These are phyloP conservation scores for Parasteatoda lunata DNA, from an alignment of 2,888 invertebrate species.

Conservation along the genomic window DNA sequence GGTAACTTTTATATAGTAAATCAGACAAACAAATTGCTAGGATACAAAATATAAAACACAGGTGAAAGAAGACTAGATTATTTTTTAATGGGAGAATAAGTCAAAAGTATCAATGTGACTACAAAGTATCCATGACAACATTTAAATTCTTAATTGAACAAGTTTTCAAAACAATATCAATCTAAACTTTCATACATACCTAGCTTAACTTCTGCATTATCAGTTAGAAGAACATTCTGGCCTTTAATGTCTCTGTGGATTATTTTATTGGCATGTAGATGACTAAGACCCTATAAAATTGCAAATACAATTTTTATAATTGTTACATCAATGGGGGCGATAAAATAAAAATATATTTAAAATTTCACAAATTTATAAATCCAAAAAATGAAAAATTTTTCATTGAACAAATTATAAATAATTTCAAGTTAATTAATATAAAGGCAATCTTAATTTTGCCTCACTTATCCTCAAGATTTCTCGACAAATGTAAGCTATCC, in stretches of 20 bases:
- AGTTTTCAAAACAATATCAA: background rate
- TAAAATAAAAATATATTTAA: background rate
- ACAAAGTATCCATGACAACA: too few relatives aligned
- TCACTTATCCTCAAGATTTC: constrained; percentile 80
- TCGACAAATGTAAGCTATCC: constrained; percentile 98
- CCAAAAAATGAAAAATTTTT: background rate
- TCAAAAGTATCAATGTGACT: too few relatives aligned
- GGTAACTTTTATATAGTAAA: too few relatives aligned
- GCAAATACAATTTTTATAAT: constrained; percentile 21
- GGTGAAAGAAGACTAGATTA: too few relatives aligned
- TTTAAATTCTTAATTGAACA: too few relatives aligned
- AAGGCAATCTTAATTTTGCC: background rate
- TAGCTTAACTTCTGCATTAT: constrained; percentile 99
- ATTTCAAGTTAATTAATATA: too few relatives aligned
- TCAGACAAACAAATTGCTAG: too few relatives aligned
- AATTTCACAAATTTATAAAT: background rate
- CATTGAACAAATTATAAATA: too few relatives aligned
- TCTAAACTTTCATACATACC: constrained; percentile 78
- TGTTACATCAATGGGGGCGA: background rate
- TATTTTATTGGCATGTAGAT: constrained; percentile 98
- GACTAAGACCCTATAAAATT: constrained; percentile 89
- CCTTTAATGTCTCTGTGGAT: constrained; percentile 99
- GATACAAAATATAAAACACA: too few relatives aligned
- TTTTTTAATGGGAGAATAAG: too few relatives aligned
- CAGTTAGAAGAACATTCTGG: constrained; percentile 98